phyloP scores from a whole-genome alignment of 2,888 invertebrate species.

The Chymomyza caudatula region DNA sequence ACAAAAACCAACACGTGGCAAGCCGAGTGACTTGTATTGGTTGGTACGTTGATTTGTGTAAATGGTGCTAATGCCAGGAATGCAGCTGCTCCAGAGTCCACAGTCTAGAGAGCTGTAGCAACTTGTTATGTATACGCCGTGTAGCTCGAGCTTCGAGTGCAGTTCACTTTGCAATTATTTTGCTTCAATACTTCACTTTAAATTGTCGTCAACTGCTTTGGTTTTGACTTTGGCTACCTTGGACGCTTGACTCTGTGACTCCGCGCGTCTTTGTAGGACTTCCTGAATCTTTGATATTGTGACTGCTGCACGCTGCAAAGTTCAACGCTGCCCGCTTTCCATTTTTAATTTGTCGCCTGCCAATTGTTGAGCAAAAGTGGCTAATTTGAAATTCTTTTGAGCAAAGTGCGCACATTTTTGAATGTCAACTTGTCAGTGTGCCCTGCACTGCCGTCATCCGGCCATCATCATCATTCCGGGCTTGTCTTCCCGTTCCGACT shows the following conservation, averaged over 20 bases:
- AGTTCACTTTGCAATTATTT: slow-evolving; percentile 62
- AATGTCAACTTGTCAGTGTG: slow-evolving; percentile 62
- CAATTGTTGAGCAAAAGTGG: slow-evolving; percentile 71
- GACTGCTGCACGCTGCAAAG: background rate
- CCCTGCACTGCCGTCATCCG: slow-evolving; percentile 19
- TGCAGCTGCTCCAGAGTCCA: background rate
- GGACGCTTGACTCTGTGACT: background rate
- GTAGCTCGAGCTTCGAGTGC: slow-evolving; percentile 49
- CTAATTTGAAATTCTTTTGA: slow-evolving; percentile 73
- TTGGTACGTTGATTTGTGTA: slow-evolving; percentile 43
- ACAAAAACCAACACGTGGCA: background rate
- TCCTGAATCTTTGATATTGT: background rate
- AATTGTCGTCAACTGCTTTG: slow-evolving; percentile 56
- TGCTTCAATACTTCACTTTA: slow-evolving; percentile 67
- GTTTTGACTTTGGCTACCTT: background rate
- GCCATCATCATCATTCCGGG: background rate
- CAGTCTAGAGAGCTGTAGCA: background rate
- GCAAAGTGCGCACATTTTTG: slow-evolving; percentile 67
- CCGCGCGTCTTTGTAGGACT: background rate
- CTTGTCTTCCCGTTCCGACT: slow-evolving; percentile 13
- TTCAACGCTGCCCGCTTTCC: background rate
- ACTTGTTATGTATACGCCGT: slow-evolving; percentile 13
- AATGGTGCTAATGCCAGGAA: slow-evolving; percentile 63
- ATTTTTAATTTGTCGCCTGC: slow-evolving; percentile 65
- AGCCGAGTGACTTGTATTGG: slow-evolving; percentile 5